A percentile compares a stretch with the other conserved stretches of the same genome.
Conservation (phyloP, 2,113 vertebrate genomes). For the Gymnocephalus cernua region DNA sequence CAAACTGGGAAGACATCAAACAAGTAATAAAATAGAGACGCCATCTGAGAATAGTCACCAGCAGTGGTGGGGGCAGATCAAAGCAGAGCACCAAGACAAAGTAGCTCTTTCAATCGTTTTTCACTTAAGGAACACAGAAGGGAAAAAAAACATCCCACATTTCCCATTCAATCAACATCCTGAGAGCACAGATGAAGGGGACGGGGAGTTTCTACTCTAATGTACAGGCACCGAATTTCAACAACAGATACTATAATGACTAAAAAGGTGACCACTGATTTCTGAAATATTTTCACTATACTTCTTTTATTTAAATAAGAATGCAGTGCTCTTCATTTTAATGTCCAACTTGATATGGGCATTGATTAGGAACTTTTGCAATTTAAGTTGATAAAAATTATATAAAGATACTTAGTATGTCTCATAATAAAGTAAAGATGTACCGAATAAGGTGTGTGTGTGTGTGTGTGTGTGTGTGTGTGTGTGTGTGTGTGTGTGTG, state of each 20-base stretch:
- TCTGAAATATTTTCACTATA: neutral
- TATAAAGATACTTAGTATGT: neutral
- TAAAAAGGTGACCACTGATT: neutral
- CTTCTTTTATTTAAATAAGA: neutral
- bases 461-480: no score
- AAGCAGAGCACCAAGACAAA: slow-evolving; percentile 2
- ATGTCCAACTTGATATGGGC: neutral
- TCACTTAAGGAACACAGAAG: neutral
- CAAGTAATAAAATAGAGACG: neutral
- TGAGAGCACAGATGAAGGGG: neutral
- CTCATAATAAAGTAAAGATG: neutral
- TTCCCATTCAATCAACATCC: no score
- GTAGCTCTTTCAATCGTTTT: neutral
- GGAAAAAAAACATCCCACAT: neutral
- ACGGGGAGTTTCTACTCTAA: neutral
- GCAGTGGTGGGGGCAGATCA: neutral
- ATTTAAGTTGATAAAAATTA: neutral
- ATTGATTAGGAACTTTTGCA: neutral
- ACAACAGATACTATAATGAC: neutral
- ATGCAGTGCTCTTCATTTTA: neutral
- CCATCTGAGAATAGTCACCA: neutral
- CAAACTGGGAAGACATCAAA: neutral
- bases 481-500: neutral
- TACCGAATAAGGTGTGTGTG: neutral
- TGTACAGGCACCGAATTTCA: neutral